Evolutionary conservation across 64 coral and sea anemone genomes (phyloP), one percentile per base, ranked within the genome.

Genomic region (Dendrophyllia cribrosa): DNA sequence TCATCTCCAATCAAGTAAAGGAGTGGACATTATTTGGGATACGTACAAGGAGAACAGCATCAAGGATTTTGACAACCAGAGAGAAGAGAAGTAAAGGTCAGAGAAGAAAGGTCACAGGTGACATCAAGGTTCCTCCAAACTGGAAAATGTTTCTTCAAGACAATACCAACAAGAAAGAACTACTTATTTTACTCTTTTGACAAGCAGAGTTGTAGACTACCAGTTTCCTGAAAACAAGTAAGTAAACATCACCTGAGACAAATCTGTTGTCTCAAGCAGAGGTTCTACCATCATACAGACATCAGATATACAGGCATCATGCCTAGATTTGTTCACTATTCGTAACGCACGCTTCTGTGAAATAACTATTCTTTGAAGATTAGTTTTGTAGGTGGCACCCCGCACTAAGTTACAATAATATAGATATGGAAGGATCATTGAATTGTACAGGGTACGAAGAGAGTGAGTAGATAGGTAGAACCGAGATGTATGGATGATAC

Each of bases 51-150:
- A n/a, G 75, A 78, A 75, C 64, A 66, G 64, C 22, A 66, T 66
- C 64, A 16, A 66, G 64, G 16, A 66, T 66, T n/a, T 14, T 34
- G 34, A 34, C 34, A 34, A 34, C 34, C 34, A 2, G 34, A 34
- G 34, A 34, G 34, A 34, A 34, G 34, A 34, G 34, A 34, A 66
- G 53, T 47, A 45, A 71, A 21, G 79, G 90, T 61, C 52, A 70
- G 16, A 92, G 79, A 85, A 80, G 74, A 90, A 90, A 90, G n/a
- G 76, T 92, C 11, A 50, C 90, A 58, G 64, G 69, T 24, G 65
- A 74, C 55, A 58, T 50, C 48, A 85, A 74, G 22, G 50, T 88
- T 53, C 85, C 85, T 72, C 46, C 5, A 53, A 87, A 74, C 48
- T 72, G 85, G 68, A 9, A 63, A 83, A 19, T 19, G 9, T 66